A percentile compares a stretch with the other conserved stretches of the same genome.
Evolutionary conservation across 1,140 invertebrate species (phyloP).

Genomic region (Rhopalosiphum padi): DNA sequence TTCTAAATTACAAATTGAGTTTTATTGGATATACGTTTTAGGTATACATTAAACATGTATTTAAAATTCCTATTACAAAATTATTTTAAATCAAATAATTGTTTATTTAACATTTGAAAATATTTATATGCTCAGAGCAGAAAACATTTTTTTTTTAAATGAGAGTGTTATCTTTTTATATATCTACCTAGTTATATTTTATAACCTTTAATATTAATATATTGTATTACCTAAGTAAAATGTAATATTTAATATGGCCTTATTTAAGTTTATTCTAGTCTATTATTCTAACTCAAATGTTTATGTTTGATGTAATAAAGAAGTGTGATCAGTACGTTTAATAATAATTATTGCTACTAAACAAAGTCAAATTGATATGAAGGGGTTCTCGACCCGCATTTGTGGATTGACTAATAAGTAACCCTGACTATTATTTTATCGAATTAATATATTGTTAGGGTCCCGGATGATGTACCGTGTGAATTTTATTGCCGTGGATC

Average conservation of each 20-base stretch:
- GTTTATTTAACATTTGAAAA: not conserved
- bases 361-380: slow-evolving; percentile 54
- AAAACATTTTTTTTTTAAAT: not conserved
- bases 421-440: slow-evolving; percentile 57
- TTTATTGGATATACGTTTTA: too few relatives aligned
- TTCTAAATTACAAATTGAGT: too few relatives aligned
- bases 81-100: too few relatives aligned
- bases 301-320: slow-evolving; percentile 50
- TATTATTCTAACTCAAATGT: slow-evolving; percentile 14
- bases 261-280: not conserved
- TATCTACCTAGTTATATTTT: not conserved
- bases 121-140: not conserved
- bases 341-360: slow-evolving; percentile 53
- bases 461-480: slow-evolving; percentile 53
- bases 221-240: not conserved
- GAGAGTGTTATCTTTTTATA: not conserved
- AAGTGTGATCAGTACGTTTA: slow-evolving; percentile 23
- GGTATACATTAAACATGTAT: too few relatives aligned
- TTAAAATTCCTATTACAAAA: too few relatives aligned
- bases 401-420: slow-evolving; percentile 56
- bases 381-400: slow-evolving; percentile 55
- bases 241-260: not conserved
- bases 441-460: slow-evolving; percentile 52
- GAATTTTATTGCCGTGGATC: not conserved
- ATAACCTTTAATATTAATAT: too few relatives aligned